These are phyloP conservation scores for Melopsittacus undulatus DNA, from an alignment of 2,797 vertebrate species.

Conservation along the genomic window DNA sequence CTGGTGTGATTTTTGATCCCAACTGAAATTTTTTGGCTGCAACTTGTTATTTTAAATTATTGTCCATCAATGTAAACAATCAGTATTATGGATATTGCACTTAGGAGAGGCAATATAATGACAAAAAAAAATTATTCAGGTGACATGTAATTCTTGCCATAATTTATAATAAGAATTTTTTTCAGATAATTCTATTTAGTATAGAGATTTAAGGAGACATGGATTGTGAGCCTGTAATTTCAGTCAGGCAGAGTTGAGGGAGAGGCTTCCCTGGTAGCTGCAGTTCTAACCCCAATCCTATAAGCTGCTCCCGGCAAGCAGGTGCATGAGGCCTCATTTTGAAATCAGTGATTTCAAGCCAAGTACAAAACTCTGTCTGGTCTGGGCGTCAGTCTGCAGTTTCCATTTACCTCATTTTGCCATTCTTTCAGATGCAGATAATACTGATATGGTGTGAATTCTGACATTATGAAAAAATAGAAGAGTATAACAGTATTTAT, in stretches of 20 bases:
- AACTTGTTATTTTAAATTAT: not conserved
- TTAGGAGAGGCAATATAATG: not conserved
- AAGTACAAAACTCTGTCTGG: conserved; percentile 6
- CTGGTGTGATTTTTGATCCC: not conserved
- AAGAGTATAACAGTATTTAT: not conserved
- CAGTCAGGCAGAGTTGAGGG: not conserved
- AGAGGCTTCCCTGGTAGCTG: conserved; percentile 3
- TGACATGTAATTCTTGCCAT: not conserved
- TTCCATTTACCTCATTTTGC: not conserved
- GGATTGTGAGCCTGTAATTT: not conserved
- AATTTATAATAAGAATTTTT: not conserved
- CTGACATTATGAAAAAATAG: not conserved
- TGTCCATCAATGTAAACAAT: not conserved
- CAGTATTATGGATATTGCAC: not conserved
- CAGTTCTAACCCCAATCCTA: conserved; percentile 46
- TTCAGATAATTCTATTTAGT: not conserved
- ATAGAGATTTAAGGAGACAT: not conserved
- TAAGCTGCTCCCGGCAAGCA: conserved; percentile 45
- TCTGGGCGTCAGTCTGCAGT: not conserved
- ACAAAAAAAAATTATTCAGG: not conserved
- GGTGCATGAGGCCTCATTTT: conserved; percentile 19
- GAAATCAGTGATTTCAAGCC: conserved; percentile 18
- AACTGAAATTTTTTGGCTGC: not conserved
- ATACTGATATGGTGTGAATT: not conserved
- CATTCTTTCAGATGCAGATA: not conserved